Percentiles rank a stretch among this genome's conserved stretches.
These are phyloP conservation scores for Epizoanthus stellaris DNA, from an alignment of 92 coral and sea anemone genomes.

Conservation along the genomic window DNA sequence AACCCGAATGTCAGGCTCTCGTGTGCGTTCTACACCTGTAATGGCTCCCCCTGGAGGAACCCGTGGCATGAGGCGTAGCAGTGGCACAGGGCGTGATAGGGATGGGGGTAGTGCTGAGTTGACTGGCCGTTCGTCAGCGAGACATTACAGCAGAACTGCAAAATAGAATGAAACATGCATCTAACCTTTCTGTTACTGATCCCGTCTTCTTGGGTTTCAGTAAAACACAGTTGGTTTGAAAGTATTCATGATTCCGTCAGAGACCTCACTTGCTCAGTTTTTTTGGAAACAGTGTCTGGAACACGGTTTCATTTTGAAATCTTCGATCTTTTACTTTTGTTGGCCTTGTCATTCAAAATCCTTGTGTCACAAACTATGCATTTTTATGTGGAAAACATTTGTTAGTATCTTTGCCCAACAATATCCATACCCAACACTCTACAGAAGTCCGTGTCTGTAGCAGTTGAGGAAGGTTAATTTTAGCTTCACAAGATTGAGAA, in stretches of 20 bases:
- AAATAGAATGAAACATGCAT: conserved; percentile 32
- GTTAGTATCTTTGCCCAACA: no score
- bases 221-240: neutral
- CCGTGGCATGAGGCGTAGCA: conserved; percentile 74
- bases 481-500: no score
- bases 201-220: neutral
- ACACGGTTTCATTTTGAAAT: conserved; percentile 2
- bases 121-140: conserved; percentile 51
- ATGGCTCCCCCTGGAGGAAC: conserved; percentile 87
- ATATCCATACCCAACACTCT: no score
- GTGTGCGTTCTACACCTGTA: conserved; percentile 91
- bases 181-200: neutral
- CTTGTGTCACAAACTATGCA: neutral
- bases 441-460: no score
- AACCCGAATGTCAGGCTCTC: conserved; percentile 99
- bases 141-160: conserved; percentile 65
- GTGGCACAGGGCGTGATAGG: conserved; percentile 88
- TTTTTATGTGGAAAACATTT: no score
- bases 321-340: conserved; percentile 6
- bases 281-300: conserved; percentile 16
- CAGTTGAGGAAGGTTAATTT: no score
- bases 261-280: neutral
- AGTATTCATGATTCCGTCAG: neutral
- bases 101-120: conserved; percentile 89
- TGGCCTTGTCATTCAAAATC: neutral